Percentiles rank a stretch among this genome's conserved stretches.
phyloP scores from a whole-genome alignment of 2,113 vertebrate genomes.

The Turnix velox region DNA sequence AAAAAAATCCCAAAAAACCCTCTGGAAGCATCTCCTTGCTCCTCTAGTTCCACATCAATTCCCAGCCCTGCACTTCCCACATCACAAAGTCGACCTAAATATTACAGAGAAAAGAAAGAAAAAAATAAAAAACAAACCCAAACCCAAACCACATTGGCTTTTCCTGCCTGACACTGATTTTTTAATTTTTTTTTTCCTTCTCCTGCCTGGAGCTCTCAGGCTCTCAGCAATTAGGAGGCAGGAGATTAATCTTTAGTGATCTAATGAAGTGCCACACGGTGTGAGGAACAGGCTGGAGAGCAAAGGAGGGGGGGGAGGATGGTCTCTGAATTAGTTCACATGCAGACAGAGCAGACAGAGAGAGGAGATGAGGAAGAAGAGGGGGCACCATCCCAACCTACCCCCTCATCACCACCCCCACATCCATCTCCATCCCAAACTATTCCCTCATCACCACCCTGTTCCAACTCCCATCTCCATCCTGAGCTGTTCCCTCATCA shows the following conservation, averaged over 20 bases:
- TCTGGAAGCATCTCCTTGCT: fast-evolving
- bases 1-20: not conserved
- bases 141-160: not conserved
- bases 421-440: no score
- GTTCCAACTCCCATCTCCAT: no score
- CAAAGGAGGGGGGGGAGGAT: fast-evolving
- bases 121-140: no score
- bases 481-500: no score
- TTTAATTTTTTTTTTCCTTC: no score
- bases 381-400: not conserved
- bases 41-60: not conserved
- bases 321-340: not conserved
- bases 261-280: not conserved
- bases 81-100: not conserved
- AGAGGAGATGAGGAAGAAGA: not conserved
- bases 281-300: not conserved
- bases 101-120: not conserved
- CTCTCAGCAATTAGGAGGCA: not conserved
- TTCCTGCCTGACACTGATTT: not conserved
- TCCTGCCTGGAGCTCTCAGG: not conserved
- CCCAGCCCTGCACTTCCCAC: not conserved
- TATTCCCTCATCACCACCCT: no score
- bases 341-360: not conserved
- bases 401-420: not conserved
- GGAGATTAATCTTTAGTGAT: slow-evolving; percentile 35